Evolutionary conservation across 2,888 invertebrate species (phyloP).

Genomic region (Cylloceria caligata): DNA sequence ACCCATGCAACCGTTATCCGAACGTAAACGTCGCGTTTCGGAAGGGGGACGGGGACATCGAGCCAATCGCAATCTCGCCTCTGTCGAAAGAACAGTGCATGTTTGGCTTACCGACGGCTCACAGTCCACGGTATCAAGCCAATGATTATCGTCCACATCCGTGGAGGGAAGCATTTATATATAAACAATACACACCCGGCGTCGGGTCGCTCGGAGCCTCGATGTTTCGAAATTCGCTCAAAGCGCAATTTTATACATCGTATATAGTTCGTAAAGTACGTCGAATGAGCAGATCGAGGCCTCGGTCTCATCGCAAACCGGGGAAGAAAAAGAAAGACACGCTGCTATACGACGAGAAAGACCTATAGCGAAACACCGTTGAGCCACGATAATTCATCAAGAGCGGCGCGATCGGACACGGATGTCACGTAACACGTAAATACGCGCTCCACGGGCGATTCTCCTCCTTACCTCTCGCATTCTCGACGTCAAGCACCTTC

Average conservation of each 20-base stretch:
- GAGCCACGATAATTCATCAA: slow-evolving; percentile 16
- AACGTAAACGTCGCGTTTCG: slow-evolving; percentile 7
- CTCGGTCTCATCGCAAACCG: background rate
- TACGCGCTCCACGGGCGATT: slow-evolving; percentile 3
- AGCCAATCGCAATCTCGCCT: slow-evolving; percentile 21
- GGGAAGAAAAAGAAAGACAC: background rate
- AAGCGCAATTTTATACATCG: too few species aligned
- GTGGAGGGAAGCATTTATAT: background rate
- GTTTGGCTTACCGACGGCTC: slow-evolving; percentile 5
- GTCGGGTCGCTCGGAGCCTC: too few species aligned
- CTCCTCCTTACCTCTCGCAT: slow-evolving; percentile 2
- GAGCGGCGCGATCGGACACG: slow-evolving; percentile 20
- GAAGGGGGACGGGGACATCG: slow-evolving; percentile 1
- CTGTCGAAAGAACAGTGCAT: slow-evolving; percentile 29
- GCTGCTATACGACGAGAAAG: background rate
- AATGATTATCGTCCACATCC: slow-evolving; percentile 23
- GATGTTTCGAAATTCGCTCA: too few species aligned
- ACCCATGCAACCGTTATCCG: slow-evolving; percentile 54
- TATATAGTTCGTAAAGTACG: background rate
- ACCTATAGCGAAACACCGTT: background rate
- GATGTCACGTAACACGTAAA: slow-evolving; percentile 47
- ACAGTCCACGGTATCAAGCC: background rate
- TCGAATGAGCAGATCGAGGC: slow-evolving; percentile 12
- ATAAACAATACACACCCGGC: background rate
- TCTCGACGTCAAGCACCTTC: background rate